A percentile compares a stretch with the other conserved stretches of the same genome.
These are phyloP conservation scores for Prunella strophiata DNA, from an alignment of 2,797 vertebrate species.

Conservation along the genomic window DNA sequence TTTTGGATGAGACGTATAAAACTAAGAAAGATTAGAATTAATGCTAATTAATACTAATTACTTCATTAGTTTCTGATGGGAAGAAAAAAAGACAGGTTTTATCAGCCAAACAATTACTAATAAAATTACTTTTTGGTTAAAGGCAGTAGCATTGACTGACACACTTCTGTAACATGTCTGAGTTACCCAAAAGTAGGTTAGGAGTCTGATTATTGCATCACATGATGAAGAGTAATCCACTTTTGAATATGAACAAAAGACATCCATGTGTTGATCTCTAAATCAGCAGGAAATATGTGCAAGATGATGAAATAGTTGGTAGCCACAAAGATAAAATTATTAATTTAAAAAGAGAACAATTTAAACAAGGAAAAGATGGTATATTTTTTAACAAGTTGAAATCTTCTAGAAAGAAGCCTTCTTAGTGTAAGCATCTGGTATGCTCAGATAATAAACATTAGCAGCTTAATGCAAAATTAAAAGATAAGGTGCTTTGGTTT, in stretches of 20 bases:
- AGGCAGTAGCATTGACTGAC: neutral
- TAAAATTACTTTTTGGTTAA: neutral
- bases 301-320: neutral
- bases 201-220: neutral
- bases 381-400: neutral
- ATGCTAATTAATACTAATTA: neutral
- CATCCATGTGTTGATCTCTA: neutral
- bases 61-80: neutral
- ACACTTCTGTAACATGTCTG: neutral
- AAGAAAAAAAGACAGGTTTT: neutral
- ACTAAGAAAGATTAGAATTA: neutral
- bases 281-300: neutral
- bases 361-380: neutral
- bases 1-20: neutral
- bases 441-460: neutral
- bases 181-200: neutral
- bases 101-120: neutral
- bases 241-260: neutral
- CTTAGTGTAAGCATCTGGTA: slow-evolving; percentile 14
- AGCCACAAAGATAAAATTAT: neutral
- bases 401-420: neutral
- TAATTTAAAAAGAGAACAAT: neutral
- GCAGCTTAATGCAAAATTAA: slow-evolving; percentile 43
- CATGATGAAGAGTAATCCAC: neutral
- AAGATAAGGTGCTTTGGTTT: slow-evolving; percentile 1